phyloP scores from a whole-genome alignment of 2,797 vertebrate species.

The Malacoctenus gilli region DNA sequence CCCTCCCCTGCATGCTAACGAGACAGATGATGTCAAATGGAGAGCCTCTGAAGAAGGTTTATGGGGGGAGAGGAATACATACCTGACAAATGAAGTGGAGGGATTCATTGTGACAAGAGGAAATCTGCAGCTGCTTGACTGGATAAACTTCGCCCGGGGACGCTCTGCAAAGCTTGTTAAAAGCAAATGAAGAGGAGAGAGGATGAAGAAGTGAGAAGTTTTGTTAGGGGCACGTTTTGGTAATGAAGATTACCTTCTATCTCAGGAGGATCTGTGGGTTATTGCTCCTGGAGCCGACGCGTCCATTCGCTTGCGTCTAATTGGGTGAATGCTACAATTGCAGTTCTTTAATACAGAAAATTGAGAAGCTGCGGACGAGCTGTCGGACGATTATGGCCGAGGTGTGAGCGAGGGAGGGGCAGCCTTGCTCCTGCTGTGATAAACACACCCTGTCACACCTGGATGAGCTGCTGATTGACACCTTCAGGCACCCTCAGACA shows the following conservation, averaged over 20 bases:
- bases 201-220: conserved; percentile 1
- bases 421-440: conserved; percentile 43
- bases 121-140: conserved; percentile 29
- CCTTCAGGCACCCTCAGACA: not conserved
- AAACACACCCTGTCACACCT: conserved; percentile 40
- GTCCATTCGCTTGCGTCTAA: conserved; percentile 5
- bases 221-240: not conserved
- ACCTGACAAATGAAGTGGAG: conserved; percentile 30
- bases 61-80: not conserved
- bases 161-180: conserved; percentile 19
- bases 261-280: conserved; percentile 5
- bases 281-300: not conserved
- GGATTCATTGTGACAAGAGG: conserved; percentile 53
- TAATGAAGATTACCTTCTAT: not conserved
- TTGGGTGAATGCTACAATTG: not conserved
- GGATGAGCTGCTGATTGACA: conserved; percentile 31
- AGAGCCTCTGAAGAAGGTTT: conserved; percentile 11
- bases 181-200: conserved; percentile 7
- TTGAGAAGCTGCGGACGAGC: not conserved
- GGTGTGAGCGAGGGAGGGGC: conserved; percentile 9
- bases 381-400: conserved; percentile 19
- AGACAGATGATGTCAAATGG: conserved; percentile 28
- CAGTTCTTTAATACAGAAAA: conserved; percentile 29
- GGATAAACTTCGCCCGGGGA: not conserved
- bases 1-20: conserved; percentile 2